Evolutionary conservation across 2,797 vertebrate species (phyloP), one percentile per base, ranked within the genome.

Genomic region (Selene dorsalis): DNA sequence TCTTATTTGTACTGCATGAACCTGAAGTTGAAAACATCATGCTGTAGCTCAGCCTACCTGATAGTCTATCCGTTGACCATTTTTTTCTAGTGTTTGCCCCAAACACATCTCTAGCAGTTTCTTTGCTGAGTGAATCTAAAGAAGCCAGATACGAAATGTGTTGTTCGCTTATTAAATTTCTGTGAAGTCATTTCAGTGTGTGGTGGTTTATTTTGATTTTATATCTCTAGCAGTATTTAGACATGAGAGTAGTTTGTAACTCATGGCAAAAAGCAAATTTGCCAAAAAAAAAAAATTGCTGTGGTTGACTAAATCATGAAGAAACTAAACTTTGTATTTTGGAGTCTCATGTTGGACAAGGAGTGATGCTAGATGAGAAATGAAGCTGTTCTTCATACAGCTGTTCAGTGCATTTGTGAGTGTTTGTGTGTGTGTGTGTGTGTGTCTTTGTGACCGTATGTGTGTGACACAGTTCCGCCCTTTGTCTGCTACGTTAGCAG

Each of bases 401-500:
- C 81, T 91, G 85, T 56, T 88, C 48, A 18, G 39, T 76, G n/a
- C 53, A 79, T 89, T 75, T 83, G 61, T 55, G 62, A 63, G 62
- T 57, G 66, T 72, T 65, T 17, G 63, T 55, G 59, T 69, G 75
- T 56, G 47, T 41, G 69, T 13, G 32, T 58, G 50, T 71, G 73
- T n/a, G 68, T 22, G 65, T 59, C 47, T 67, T 53, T 26, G 70
- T 56, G 75, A 62, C 38, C n/a, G 57, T 59, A 55, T 58, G 71
- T 60, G 62, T 73, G 82, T 75, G 28, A 73, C 75, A 80, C 85
- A 87, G 88, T 93, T 92, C 92, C 89, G 91, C 87, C 91, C 90
- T 92, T 94, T 95, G 94, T 94, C 82, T 93, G 91, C 90, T 86
- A 89, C 72, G 87, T 89, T 87, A 91, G 88, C 91, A 91, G 89